Evolutionary conservation across 2,113 vertebrate species (phyloP).

Genomic region (Austrofundulus limnaeus): DNA sequence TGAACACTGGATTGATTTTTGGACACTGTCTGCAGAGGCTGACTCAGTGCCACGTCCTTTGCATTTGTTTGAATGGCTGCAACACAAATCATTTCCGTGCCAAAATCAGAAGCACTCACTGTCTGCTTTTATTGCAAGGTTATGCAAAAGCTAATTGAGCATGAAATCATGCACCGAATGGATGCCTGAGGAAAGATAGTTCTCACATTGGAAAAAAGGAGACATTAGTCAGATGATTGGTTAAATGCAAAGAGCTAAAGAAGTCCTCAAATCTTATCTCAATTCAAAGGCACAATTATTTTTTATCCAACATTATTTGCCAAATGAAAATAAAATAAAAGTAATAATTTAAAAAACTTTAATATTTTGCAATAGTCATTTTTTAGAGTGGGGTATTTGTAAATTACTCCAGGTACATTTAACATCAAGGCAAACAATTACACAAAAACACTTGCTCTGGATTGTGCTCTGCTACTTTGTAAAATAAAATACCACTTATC

Average conservation of each 20-base stretch:
- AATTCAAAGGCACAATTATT: slow-evolving; percentile 2
- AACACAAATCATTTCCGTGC: background rate
- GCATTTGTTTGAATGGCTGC: background rate
- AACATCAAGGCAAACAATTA: background rate
- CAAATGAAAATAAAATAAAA: background rate
- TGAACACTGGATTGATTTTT: background rate
- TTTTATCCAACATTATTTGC: background rate
- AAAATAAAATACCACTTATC: background rate
- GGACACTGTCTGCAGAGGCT: background rate
- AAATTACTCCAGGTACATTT: background rate
- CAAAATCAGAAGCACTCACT: background rate
- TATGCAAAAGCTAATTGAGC: slow-evolving; percentile 7
- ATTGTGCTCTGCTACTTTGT: background rate
- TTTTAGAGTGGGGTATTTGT: background rate
- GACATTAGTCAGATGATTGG: background rate
- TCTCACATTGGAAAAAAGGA: background rate
- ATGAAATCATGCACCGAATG: background rate
- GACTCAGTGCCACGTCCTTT: background rate
- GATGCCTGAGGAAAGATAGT: background rate
- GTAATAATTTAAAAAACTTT: background rate
- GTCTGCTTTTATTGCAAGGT: background rate
- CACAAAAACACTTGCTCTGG: background rate
- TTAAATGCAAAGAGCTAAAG: background rate
- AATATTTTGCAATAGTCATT: background rate
- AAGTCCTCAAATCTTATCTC: background rate